These are phyloP conservation scores for Arbacia lixula DNA, from an alignment of 53 echinoderm and acorn worm genomes.

Conservation along the genomic window DNA sequence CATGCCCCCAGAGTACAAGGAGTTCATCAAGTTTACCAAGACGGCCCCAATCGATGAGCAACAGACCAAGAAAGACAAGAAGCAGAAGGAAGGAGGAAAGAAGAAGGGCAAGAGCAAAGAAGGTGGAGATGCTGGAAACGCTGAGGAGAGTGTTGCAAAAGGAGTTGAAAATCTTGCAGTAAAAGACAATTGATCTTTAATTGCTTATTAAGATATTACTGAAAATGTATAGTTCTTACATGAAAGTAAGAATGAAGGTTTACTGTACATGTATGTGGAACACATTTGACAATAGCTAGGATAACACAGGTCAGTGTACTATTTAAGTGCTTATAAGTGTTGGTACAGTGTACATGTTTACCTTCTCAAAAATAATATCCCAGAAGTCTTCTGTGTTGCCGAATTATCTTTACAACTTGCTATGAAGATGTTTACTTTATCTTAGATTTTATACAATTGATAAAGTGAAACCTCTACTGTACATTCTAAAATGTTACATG, in stretches of 20 bases:
- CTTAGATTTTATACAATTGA: no score
- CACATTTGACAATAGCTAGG: no score
- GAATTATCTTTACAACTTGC: no score
- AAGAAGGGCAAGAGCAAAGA: conserved; percentile 70
- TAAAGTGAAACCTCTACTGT: no score
- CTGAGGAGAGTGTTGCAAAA: conserved; percentile 45
- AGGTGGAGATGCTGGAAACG: conserved; percentile 25
- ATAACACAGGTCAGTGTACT: no score
- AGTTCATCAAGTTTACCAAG: conserved; percentile 92
- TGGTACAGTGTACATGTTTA: not conserved
- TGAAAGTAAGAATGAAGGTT: not conserved
- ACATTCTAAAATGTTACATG: no score
- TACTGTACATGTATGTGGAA: no score
- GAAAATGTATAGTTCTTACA: not conserved
- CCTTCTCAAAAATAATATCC: no score
- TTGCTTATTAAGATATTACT: not conserved
- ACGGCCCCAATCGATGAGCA: conserved; percentile 95
- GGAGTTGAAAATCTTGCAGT: conserved; percentile 51
- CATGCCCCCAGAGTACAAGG: conserved; percentile 63
- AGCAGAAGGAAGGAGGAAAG: conserved; percentile 83
- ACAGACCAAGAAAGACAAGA: conserved; percentile 92
- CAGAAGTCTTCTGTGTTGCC: no score
- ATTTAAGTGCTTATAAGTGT: no score
- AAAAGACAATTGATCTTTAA: conserved; percentile 19
- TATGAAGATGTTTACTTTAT: no score